These are phyloP conservation scores for Acrobasis suavella DNA, from an alignment of 2,888 invertebrate genomes.

Conservation along the genomic window DNA sequence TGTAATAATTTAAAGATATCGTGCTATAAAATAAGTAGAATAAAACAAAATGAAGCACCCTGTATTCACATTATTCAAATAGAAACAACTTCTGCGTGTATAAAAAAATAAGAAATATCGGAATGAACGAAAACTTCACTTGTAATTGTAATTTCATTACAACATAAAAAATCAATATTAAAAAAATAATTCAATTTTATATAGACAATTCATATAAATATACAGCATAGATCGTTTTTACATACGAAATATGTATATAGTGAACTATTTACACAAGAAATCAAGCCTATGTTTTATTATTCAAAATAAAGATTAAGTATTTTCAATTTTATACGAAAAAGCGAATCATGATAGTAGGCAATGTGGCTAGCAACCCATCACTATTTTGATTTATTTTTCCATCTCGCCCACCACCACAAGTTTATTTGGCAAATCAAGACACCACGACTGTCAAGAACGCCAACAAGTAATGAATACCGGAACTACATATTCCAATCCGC, in stretches of 20 bases:
- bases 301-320: neutral
- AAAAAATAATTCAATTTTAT: constrained; percentile 8
- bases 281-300: neutral
- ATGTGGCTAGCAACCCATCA: too few relatives aligned
- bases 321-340: too few relatives aligned
- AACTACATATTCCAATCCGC: too few relatives aligned
- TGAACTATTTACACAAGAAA: constrained; percentile 11
- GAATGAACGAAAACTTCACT: constrained; percentile 5
- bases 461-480: too few relatives aligned
- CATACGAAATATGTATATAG: constrained; percentile 19
- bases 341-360: too few relatives aligned
- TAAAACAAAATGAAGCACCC: neutral
- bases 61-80: neutral
- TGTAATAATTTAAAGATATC: neutral
- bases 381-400: too few relatives aligned
- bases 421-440: too few relatives aligned
- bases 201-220: neutral
- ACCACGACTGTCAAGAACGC: too few relatives aligned
- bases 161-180: constrained; percentile 4
- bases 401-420: too few relatives aligned
- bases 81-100: neutral
- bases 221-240: neutral
- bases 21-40: neutral
- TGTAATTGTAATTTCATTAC: constrained; percentile 14
- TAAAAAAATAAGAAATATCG: constrained; percentile 9